Evolutionary conservation across 2,113 vertebrate species (phyloP), one percentile per base, ranked within the genome.

Genomic region (Pluvianellus socialis): DNA sequence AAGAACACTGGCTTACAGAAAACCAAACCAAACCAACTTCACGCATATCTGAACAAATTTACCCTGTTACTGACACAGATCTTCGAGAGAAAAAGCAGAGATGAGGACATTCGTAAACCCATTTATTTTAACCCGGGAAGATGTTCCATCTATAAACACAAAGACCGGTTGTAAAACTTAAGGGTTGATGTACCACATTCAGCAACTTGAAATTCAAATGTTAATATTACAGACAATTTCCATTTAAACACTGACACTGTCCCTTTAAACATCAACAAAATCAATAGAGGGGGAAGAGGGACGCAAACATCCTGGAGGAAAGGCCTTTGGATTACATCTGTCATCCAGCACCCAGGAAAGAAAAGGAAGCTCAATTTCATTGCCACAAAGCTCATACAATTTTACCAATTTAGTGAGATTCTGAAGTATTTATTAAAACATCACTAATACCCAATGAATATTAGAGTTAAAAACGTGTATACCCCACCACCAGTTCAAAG

Each of bases 401-500:
- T 33, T 75, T 8, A 35, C 18, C 20, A 7, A 45, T 38, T 19
- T 12, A 59, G 70, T 7, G 33, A 55, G 50, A n/a, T n/a, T 83
- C 70, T 56, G 7, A 56, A 44, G 12, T 3, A 32, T 47, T 79
- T 14, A 49, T 38, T 40, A 45, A 26, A 65, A 15, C 42, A 33
- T 5, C 47, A 2, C 20, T 40, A 14, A n/a, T 8, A 40, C 42
- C 49, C 24, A 28, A 14, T 1, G 27, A 22, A 18, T 7, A 24
- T 1, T 11, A 17, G 61, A 14, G 26, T 30, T 50, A 32, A n/a
- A 23, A 42, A n/a, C 2, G 35, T 2, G 33, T 11, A 16, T 2
- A 0, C 5, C 7, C 0, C 14, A 12, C 74, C 40, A 4, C 2
- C 66, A 12, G 2, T 21, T 42, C 33, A 20, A 56, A 59, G 14